Evolutionary conservation across 2,888 invertebrate genomes (phyloP), one percentile per base, ranked within the genome.

Genomic region (Platynereis dumerilii): DNA sequence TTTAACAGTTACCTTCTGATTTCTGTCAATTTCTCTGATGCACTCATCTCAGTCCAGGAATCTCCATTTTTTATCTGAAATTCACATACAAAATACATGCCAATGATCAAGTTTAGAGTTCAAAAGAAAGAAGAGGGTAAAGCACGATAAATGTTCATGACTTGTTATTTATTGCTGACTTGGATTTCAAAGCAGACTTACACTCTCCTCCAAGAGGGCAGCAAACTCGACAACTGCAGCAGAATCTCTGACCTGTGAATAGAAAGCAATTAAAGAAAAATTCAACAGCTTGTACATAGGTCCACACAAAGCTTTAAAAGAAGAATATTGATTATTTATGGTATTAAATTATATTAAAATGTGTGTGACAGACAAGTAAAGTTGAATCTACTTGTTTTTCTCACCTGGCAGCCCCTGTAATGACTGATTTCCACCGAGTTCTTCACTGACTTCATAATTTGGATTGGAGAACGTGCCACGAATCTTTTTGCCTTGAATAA

Each of bases 371-470:
- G n/a, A n/a, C n/a, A n/a, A n/a, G n/a, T n/a, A n/a, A n/a, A n/a
- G n/a, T n/a, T n/a, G n/a, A n/a, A n/a, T n/a, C n/a, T n/a, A n/a
- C n/a, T n/a, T n/a, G n/a, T n/a, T n/a, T n/a, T n/a, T 34, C 34
- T 34, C 34, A 34, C 34, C 72, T 83, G 80, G 48, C 81, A 75
- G 58, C 86, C 87, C 72, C 89, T 88, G 93, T 96, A 94, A 57
- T 93, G 93, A 60, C 87, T 86, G 29, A 89, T 88, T 84, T 95
- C 94, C 0, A 89, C 87, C 0, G 86, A 83, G 79, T 82, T 84
- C 70, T 84, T 84, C 60, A 76, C 60, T 7, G 80, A 74, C 60
- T 83, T 83, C 67, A 76, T 73, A 12, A 75, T 64, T 29, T 76
- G 73, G 44, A 82, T 68, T 0, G 80, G 77, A 1, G 83, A 80